A percentile compares a stretch with the other conserved stretches of the same genome.
These are phyloP conservation scores for Aphis gossypii DNA, from an alignment of 1,140 invertebrate genomes.

Conservation along the genomic window DNA sequence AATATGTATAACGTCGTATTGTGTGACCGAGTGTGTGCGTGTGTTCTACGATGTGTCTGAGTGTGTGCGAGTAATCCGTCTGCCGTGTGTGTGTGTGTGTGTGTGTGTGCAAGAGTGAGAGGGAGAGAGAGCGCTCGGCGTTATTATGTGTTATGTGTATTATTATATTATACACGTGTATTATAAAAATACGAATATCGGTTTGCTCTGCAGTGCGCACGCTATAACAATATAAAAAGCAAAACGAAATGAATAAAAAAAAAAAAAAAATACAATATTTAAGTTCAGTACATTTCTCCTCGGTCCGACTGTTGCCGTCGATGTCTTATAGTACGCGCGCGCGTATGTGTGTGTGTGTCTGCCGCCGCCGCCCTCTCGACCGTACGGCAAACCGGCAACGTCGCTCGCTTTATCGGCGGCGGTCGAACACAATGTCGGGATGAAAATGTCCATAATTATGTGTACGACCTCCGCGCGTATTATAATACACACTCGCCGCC, in stretches of 20 bases:
- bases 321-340: background rate
- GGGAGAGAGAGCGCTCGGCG: background rate
- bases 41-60: background rate
- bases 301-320: background rate
- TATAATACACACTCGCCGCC: background rate
- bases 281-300: slow-evolving; percentile 24
- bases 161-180: background rate
- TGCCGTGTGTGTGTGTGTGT: background rate
- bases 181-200: background rate
- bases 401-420: slow-evolving; percentile 39
- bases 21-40: background rate
- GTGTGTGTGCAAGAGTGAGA: background rate
- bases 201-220: background rate
- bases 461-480: background rate
- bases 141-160: background rate
- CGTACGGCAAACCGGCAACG: slow-evolving; percentile 40
- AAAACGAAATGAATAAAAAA: background rate
- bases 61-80: background rate
- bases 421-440: slow-evolving; percentile 49
- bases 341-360: background rate
- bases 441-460: slow-evolving; percentile 57
- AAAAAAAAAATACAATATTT: slow-evolving; percentile 23
- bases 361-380: slow-evolving; percentile 1
- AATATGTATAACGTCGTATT: background rate
- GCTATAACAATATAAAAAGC: slow-evolving; percentile 26